These are phyloP conservation scores for Myotis lucifugus DNA, from an alignment of 2,113 vertebrate genomes.

Conservation along the genomic window DNA sequence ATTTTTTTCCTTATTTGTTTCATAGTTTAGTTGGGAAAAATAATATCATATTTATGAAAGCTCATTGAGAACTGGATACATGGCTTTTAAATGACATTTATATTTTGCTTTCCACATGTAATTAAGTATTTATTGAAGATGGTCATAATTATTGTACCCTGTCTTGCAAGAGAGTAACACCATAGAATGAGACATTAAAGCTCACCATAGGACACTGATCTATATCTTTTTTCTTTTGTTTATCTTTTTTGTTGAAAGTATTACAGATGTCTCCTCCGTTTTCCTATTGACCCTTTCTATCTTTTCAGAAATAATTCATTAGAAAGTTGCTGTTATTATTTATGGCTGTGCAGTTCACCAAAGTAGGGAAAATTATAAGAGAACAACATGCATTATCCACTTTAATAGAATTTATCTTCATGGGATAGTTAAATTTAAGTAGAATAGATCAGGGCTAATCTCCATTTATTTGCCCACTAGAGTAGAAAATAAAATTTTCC, in stretches of 20 bases:
- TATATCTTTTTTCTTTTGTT: not conserved
- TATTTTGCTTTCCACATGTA: not conserved
- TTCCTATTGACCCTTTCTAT: not conserved
- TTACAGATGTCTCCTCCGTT: too few species aligned
- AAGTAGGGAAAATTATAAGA: not conserved
- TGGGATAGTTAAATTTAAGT: not conserved
- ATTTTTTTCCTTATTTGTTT: not conserved
- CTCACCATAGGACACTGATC: rapidly evolving
- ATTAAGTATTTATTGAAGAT: not conserved
- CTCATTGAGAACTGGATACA: not conserved
- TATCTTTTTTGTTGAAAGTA: too few species aligned
- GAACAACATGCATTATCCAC: not conserved
- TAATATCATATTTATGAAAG: not conserved
- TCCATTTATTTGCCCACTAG: not conserved
- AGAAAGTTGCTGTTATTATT: not conserved
- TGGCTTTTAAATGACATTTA: not conserved
- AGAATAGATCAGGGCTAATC: not conserved
- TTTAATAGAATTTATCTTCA: not conserved
- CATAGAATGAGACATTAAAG: not conserved
- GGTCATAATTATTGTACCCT: not conserved
- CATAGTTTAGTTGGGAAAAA: not conserved
- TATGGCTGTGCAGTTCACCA: not conserved
- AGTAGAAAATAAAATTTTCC: not conserved
- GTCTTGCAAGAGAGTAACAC: not conserved
- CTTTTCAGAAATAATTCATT: conserved; percentile 48